Evolutionary conservation across 2,797 vertebrate species (phyloP).

Genomic region (Neosalanx taihuensis): DNA sequence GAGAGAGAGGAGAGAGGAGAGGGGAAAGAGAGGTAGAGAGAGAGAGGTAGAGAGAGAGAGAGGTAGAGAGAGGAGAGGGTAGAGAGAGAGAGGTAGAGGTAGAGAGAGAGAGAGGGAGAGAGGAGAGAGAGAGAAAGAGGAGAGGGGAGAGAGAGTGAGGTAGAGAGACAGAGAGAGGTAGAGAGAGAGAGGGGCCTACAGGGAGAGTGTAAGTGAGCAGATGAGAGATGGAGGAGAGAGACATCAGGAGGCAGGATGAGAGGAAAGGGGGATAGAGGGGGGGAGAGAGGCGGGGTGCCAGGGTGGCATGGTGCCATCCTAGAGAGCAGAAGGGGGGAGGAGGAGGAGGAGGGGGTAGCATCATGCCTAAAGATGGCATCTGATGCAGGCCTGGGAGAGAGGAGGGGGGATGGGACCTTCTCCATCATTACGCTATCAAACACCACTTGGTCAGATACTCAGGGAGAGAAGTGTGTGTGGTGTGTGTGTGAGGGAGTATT

Average conservation of each 20-base stretch:
- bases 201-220: neutral
- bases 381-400: constrained; percentile 32
- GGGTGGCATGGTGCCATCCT: constrained; percentile 33
- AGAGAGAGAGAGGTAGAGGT: neutral
- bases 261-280: constrained; percentile 2
- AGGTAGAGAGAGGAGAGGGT: neutral
- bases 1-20: neutral
- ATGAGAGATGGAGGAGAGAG: neutral
- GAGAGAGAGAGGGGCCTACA: neutral
- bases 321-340: neutral
- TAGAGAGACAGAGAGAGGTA: neutral
- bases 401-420: neutral
- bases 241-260: too few relatives aligned
- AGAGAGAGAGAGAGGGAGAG: neutral
- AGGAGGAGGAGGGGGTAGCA: neutral
- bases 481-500: too few relatives aligned
- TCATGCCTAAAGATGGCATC: constrained; percentile 43
- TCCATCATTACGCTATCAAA: neutral
- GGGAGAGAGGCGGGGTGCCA: constrained; percentile 13
- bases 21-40: neutral
- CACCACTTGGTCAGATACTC: neutral
- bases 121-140: constrained; percentile 1
- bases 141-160: neutral
- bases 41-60: constrained; percentile 3
- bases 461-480: neutral